Percentiles rank a stretch among this genome's conserved stretches.
phyloP scores from a whole-genome alignment of 35 echinoderm and acorn worm genomes.

The Anneissia japonica region DNA sequence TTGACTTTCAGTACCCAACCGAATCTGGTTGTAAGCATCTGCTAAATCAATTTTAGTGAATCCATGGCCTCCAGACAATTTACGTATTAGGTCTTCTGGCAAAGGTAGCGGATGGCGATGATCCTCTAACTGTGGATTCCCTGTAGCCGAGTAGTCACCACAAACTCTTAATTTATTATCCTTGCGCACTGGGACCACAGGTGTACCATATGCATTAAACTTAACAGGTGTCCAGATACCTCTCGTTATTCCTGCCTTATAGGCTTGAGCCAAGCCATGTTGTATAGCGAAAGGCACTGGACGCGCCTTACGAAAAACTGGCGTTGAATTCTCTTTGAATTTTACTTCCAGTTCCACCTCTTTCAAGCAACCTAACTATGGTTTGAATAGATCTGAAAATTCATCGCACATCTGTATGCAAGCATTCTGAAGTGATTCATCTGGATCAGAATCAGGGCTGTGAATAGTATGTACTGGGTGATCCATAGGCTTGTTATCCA shows the following conservation, averaged over 20 bases:
- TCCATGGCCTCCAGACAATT: background rate
- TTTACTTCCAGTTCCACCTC: conserved; percentile 27
- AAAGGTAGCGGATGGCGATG: background rate
- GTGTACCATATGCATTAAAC: background rate
- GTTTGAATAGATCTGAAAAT: conserved; percentile 2
- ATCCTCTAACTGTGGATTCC: background rate
- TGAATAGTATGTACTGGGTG: background rate
- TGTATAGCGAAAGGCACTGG: conserved; percentile 43
- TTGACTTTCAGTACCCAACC: background rate
- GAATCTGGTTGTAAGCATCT: background rate
- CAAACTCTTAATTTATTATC: background rate
- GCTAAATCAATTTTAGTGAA: background rate
- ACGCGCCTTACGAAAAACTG: conserved; percentile 38
- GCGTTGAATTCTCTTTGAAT: conserved; percentile 31
- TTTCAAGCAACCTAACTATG: conserved; percentile 14
- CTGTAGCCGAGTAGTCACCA: background rate
- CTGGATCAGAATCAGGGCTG: background rate
- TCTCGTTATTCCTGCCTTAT: background rate
- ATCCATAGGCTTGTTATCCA: background rate
- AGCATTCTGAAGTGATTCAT: background rate
- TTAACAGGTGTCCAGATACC: background rate
- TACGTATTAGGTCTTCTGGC: background rate
- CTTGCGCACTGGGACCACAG: background rate
- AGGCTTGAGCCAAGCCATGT: background rate
- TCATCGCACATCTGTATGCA: background rate